A percentile compares a stretch with the other conserved stretches of the same genome.
phyloP scores from a whole-genome alignment of 2,888 invertebrate genomes.

The Oligia strigilis region DNA sequence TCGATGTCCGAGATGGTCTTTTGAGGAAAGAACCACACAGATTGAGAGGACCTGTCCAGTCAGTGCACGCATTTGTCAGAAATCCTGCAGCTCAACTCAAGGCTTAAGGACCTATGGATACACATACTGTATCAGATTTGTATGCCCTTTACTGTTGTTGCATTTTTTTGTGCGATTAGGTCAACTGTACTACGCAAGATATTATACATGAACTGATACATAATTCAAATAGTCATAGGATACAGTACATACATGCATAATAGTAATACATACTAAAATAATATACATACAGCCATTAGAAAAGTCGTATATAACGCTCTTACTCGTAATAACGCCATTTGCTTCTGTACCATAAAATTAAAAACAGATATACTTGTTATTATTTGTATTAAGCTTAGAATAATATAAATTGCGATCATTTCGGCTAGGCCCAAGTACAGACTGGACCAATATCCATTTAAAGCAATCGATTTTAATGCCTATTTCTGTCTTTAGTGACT shows the following conservation, averaged over 20 bases:
- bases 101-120: neutral
- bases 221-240: slow-evolving; percentile 47
- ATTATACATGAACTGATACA: slow-evolving; percentile 45
- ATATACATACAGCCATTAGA: slow-evolving; percentile 89
- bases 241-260: slow-evolving; percentile 76
- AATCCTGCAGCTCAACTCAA: too few species aligned
- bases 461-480: neutral
- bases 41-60: too few species aligned
- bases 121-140: neutral
- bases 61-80: too few species aligned
- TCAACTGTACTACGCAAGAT: slow-evolving; percentile 38
- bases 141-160: neutral
- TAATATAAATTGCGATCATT: slow-evolving; percentile 3
- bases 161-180: neutral
- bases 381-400: slow-evolving; percentile 52
- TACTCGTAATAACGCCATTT: slow-evolving; percentile 87
- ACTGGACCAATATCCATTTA: neutral
- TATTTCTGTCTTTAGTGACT: neutral
- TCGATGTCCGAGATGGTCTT: too few species aligned
- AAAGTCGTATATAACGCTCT: slow-evolving; percentile 87
- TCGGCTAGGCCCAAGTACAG: slow-evolving; percentile 20
- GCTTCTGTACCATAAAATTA: slow-evolving; percentile 84
- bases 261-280: slow-evolving; percentile 74
- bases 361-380: slow-evolving; percentile 66
- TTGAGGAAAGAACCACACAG: too few species aligned